Conservation (phyloP, 2,888 invertebrate genomes). For the Zygogramma bicolorata region DNA sequence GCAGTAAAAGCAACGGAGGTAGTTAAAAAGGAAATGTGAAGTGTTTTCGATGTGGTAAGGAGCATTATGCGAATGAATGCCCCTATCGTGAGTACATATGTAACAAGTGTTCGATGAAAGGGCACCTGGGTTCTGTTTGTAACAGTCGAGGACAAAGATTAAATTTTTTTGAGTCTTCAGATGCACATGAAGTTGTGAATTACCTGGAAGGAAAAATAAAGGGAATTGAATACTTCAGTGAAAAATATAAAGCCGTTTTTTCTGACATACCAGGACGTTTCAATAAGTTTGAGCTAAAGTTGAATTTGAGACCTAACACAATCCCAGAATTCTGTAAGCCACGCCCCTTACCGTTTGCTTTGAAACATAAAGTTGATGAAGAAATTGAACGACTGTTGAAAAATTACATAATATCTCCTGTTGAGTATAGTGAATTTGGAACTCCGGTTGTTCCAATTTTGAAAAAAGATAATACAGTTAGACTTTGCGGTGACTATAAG, state of each 20-base stretch:
- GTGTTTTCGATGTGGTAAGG: too few species aligned
- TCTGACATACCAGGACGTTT: not conserved
- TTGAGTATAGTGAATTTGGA: not conserved
- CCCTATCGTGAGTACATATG: too few species aligned
- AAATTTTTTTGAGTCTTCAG: too few species aligned
- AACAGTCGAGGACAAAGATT: too few species aligned
- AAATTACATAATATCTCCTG: not conserved
- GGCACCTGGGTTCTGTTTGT: too few species aligned
- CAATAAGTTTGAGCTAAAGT: not conserved
- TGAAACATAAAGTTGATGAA: not conserved
- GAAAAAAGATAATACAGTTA: too few species aligned
- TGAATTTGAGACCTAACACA: not conserved
- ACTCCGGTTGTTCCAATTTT: constrained; percentile 18
- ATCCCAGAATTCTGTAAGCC: not conserved
- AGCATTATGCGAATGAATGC: too few species aligned
- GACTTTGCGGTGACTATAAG: too few species aligned
- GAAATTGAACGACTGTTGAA: not conserved
- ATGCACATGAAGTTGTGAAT: too few species aligned
- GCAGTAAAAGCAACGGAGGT: too few species aligned
- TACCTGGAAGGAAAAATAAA: not conserved
- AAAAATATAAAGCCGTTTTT: not conserved
- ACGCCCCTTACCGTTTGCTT: not conserved
- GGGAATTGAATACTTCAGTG: not conserved
- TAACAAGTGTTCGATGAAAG: too few species aligned
- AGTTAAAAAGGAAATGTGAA: too few species aligned